Base-by-base conservation (phyloP, 2,113 vertebrate genomes). In the Anseranas semipalmata region DNA sequence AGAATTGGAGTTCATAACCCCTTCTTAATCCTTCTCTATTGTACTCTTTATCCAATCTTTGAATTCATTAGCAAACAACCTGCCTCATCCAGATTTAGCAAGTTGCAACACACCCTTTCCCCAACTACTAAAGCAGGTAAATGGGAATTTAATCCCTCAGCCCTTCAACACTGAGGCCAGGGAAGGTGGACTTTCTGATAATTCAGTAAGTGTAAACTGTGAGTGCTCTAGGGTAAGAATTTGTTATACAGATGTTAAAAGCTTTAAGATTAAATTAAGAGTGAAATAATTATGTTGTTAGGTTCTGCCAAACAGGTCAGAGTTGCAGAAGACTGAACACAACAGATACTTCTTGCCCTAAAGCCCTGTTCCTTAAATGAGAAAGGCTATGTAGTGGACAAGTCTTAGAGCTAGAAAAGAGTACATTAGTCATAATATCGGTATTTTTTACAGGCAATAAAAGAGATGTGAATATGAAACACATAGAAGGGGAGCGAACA, bases 11-110 rank as follows among this genome's bases (percentile, higher is more conserved):
- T 95, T 92, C 87, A 90, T 88, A 96, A 97, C 89, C 86, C 74
- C 81, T 89, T 93, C 82, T 93, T 94, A 95, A 96, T 85, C 87
- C 41, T 79, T 62, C 75, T 89, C 48, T 66, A 20, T 35, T 65
- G 60, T 80, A 93, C 77, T 85, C 79, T 77, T 63, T 91, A 81
- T 62, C 59, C 7, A 12, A 75, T 89, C 70, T 73, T 35, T 37
- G 70, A 96, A 90, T 90, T 95, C 90, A 93, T 88, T 89, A 96
- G 94, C 93, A 87, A 96, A 92, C 94, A 96, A 96, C 50, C 76
- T 82, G 85, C 66, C 76, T 92, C 85, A 81, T 65, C 73, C 78
- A 90, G 46, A 89, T 83, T 83, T 67, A 91, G 65, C 25, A 25
- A 94, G 81, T n/a, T 96, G 56, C 84, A 94, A 91, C 67, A 93